Conservation (phyloP, 2,888 invertebrate genomes). For the Rhagonycha lutea region DNA sequence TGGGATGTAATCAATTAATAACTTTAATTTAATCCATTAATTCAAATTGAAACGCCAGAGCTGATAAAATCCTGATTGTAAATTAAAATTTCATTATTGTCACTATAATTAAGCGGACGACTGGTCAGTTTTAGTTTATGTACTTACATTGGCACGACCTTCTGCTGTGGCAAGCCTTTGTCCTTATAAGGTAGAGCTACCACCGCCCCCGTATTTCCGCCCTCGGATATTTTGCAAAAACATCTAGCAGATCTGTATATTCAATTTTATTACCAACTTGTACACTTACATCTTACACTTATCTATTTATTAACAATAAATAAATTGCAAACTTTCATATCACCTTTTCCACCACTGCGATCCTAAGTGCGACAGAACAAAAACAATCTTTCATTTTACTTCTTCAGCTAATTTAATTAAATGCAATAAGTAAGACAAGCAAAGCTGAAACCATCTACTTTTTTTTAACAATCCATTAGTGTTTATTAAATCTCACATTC, state of each 20-base stretch:
- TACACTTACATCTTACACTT: neutral
- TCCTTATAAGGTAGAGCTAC: conserved; percentile 47
- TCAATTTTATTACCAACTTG: conserved; percentile 3
- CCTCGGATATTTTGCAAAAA: conserved; percentile 41
- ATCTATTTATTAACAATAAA: neutral
- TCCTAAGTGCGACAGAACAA: neutral
- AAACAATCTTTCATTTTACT: neutral
- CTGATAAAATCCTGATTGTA: neutral
- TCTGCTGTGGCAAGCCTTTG: conserved; percentile 48
- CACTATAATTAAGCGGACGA: conserved; percentile 25
- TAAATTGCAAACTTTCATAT: neutral
- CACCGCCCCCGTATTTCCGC: conserved; percentile 50
- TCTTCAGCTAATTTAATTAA: neutral
- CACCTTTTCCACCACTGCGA: neutral
- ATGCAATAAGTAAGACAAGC: neutral
- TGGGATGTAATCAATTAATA: neutral
- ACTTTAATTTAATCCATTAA: neutral
- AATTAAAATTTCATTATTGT: conserved; percentile 5
- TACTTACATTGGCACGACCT: conserved; percentile 33
- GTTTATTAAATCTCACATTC: conserved; percentile 34
- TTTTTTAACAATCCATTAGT: neutral
- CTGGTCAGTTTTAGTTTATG: conserved; percentile 26
- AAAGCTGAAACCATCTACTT: neutral
- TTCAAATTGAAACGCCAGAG: neutral
- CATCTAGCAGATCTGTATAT: conserved; percentile 30